A percentile compares a stretch with the other conserved stretches of the same genome.
Evolutionary conservation across 2,113 vertebrate genomes (phyloP).

Genomic region (Hiodon tergisus): DNA sequence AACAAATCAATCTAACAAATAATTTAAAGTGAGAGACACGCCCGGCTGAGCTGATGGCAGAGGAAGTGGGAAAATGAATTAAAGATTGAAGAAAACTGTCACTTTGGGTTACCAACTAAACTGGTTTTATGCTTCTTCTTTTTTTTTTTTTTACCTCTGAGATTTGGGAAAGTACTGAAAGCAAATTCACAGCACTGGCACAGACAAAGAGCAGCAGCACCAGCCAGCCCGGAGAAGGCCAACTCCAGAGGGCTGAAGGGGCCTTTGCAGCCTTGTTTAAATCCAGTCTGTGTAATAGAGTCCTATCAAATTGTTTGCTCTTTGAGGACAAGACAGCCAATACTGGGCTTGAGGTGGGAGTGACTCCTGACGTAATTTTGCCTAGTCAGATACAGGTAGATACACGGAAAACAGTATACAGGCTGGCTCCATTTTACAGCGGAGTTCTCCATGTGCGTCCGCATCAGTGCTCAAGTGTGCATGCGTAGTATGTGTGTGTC

Average conservation of each 20-base stretch:
- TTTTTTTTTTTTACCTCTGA: conserved; percentile 53
- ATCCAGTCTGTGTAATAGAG: neutral
- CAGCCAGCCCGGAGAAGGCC: neutral
- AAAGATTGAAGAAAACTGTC: conserved; percentile 90
- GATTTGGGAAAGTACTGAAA: conserved; percentile 66
- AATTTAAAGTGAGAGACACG: conserved; percentile 77
- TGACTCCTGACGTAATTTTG: conserved; percentile 4
- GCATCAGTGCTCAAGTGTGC: no score
- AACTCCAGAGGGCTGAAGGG: neutral
- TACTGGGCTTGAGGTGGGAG: neutral
- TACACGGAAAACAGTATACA: no score
- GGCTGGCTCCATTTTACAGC: no score
- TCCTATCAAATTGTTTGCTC: neutral
- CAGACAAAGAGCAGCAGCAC: conserved; percentile 28
- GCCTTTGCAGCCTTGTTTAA: neutral
- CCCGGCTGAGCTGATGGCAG: conserved; percentile 79
- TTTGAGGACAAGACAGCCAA: neutral
- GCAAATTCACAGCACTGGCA: conserved; percentile 63
- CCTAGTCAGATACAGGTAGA: neutral
- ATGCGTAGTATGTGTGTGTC: no score
- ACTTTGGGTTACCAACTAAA: conserved; percentile 77
- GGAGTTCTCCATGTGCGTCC: no score
- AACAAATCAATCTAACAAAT: conserved; percentile 79
- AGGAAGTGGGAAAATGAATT: conserved; percentile 84
- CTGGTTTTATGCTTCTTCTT: conserved; percentile 56